phyloP scores from a whole-genome alignment of 2,113 vertebrate species.

The Columba janthina region DNA sequence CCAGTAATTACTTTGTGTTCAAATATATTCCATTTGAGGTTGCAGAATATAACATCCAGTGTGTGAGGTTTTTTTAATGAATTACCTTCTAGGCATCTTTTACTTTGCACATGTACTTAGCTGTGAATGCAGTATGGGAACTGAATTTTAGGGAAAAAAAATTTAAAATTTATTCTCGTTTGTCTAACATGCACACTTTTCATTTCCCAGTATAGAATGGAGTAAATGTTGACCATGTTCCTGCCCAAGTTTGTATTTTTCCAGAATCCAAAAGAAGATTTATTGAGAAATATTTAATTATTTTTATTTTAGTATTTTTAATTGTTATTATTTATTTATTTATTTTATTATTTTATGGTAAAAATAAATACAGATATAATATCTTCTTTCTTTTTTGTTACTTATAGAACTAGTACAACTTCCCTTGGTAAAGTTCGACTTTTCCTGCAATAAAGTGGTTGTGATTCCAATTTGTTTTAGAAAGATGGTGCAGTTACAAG shows the following conservation, averaged over 20 bases:
- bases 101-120: background rate
- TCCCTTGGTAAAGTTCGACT: conserved; percentile 95
- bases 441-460: conserved; percentile 97
- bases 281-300: background rate
- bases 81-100: background rate
- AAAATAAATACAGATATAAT: background rate
- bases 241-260: background rate
- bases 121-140: background rate
- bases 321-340: too few species aligned
- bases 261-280: background rate
- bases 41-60: background rate
- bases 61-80: background rate
- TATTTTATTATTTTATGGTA: background rate
- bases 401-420: conserved; percentile 89
- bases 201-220: background rate
- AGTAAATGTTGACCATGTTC: background rate
- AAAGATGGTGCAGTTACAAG: conserved; percentile 91
- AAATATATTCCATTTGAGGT: background rate
- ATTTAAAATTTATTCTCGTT: background rate
- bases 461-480: conserved; percentile 92
- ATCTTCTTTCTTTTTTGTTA: background rate
- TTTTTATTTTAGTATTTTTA: background rate
- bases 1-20: background rate
- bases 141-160: background rate
- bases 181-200: background rate